Conservation (phyloP, 2,797 vertebrate genomes). For the Platalea minor region DNA sequence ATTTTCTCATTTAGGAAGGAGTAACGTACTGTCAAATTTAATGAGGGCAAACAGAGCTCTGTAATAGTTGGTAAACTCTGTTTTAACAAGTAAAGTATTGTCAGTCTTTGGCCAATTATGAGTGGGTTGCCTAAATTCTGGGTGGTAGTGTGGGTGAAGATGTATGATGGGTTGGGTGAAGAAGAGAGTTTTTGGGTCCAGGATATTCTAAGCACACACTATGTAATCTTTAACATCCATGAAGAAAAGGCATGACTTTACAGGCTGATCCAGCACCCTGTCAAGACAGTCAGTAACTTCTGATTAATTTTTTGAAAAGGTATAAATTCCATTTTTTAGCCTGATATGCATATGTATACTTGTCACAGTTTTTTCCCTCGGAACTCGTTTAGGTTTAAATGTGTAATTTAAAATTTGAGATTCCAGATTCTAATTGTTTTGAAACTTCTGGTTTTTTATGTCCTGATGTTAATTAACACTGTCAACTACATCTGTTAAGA, state of each 20-base stretch:
- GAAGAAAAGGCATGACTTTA: background rate
- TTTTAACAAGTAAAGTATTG: background rate
- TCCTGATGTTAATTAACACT: background rate
- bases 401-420: background rate
- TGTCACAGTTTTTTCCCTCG: background rate
- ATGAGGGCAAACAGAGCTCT: background rate
- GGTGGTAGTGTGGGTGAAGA: background rate
- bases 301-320: background rate
- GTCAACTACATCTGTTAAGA: background rate
- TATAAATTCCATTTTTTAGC: background rate
- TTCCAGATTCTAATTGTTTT: background rate
- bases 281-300: background rate
- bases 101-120: background rate
- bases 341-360: background rate
- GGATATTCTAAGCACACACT: background rate
- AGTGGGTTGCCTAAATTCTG: background rate
- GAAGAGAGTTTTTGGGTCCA: background rate
- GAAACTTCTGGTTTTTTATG: background rate
- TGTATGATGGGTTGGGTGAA: background rate
- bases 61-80: background rate
- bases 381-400: background rate
- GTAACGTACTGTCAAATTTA: background rate
- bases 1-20: background rate
- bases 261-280: background rate
- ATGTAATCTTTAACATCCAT: background rate